Conservation (phyloP, 2,888 invertebrate species). For the Lypha dubia region DNA sequence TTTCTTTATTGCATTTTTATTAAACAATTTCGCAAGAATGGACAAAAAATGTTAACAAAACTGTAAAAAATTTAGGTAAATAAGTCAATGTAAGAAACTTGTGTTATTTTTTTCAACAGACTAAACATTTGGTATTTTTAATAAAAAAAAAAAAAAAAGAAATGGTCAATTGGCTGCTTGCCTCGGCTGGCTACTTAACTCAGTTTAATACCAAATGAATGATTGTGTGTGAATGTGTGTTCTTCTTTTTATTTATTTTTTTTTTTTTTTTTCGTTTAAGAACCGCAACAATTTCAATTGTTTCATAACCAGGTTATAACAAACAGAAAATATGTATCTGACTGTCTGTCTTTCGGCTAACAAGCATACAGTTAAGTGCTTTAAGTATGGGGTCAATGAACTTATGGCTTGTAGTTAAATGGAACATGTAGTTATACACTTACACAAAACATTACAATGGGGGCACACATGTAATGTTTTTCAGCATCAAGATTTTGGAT, state of each 20-base stretch:
- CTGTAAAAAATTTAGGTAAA: constrained; percentile 24
- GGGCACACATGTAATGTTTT: background rate
- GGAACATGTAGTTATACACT: constrained; percentile 17
- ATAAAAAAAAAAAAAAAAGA: too few relatives aligned
- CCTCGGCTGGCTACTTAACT: constrained; percentile 28
- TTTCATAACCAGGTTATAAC: constrained; percentile 67
- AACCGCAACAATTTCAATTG: constrained; percentile 69
- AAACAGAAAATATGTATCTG: constrained; percentile 3
- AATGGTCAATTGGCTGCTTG: constrained; percentile 35
- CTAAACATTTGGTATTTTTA: constrained; percentile 22
- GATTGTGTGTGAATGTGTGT: constrained; percentile 1
- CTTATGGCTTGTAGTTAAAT: background rate
- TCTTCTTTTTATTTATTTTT: background rate
- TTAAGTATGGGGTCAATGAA: constrained; percentile 52
- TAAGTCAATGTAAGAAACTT: constrained; percentile 7
- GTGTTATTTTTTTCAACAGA: background rate
- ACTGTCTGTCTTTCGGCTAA: background rate
- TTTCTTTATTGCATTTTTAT: background rate
- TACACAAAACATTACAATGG: background rate
- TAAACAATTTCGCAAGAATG: constrained; percentile 4
- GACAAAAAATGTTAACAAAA: constrained; percentile 13
- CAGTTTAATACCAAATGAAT: background rate
- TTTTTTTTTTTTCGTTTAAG: constrained; percentile 40
- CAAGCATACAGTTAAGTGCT: constrained; percentile 42
- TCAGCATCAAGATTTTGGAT: background rate